Conservation (phyloP, 2,797 vertebrate genomes). For the Peromyscus eremicus region DNA sequence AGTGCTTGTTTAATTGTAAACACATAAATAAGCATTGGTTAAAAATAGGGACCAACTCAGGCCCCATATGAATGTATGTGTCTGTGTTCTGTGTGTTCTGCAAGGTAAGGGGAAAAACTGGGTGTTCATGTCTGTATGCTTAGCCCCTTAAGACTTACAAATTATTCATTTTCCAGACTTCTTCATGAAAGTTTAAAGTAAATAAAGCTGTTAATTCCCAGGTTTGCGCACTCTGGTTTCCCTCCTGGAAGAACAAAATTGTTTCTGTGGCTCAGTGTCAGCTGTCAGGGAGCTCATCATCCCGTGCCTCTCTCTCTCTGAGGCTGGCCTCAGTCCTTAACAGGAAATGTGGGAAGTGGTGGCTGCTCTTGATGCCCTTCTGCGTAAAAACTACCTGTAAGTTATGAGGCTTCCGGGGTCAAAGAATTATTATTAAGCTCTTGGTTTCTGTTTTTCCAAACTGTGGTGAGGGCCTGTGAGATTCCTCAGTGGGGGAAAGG, state of each 20-base stretch:
- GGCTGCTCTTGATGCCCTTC: neutral
- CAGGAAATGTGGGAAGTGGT: neutral
- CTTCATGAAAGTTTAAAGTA: conserved; percentile 61
- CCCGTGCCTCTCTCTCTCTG: neutral
- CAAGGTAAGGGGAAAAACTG: neutral
- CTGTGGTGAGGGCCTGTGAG: neutral
- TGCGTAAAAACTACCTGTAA: neutral
- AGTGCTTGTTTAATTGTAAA: neutral
- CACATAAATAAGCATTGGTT: neutral
- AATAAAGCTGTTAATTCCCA: conserved; percentile 64
- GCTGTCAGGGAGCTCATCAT: conserved; percentile 3
- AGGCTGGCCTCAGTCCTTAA: neutral
- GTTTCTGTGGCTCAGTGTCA: neutral
- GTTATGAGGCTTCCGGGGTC: neutral
- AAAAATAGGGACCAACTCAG: neutral
- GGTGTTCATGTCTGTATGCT: neutral
- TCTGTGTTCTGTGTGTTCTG: conserved; percentile 1
- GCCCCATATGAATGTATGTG: neutral
- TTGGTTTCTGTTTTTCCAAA: neutral
- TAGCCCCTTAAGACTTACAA: neutral
- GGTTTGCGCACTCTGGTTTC: conserved; percentile 44
- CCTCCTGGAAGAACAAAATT: conserved; percentile 27
- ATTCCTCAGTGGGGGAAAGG: neutral
- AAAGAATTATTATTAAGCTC: conserved; percentile 1
- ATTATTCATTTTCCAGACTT: conserved; percentile 29